These are phyloP conservation scores for Nebria brevicollis DNA, from an alignment of 2,888 invertebrate species.

Conservation along the genomic window DNA sequence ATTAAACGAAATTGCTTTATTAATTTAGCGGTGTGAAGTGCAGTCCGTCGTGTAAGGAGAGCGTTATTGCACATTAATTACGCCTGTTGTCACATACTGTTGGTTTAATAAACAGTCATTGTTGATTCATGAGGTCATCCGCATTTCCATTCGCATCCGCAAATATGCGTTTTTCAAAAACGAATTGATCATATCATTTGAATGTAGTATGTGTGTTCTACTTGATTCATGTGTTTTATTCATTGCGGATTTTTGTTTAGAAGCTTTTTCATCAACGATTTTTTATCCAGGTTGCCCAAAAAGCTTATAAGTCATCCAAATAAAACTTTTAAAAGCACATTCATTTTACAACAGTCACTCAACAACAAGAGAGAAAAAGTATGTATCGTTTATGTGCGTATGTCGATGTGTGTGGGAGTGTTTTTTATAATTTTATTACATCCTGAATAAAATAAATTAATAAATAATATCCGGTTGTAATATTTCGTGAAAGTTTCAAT, in stretches of 20 bases:
- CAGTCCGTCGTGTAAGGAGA: slow-evolving; percentile 18
- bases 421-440: no score
- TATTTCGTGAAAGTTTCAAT: no score
- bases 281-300: no score
- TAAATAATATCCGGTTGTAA: no score
- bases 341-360: no score
- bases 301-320: no score
- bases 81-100: slow-evolving; percentile 1
- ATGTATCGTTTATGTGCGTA: no score
- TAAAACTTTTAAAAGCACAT: no score
- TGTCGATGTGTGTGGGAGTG: no score
- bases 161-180: background rate
- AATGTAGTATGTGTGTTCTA: background rate
- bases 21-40: slow-evolving; percentile 25
- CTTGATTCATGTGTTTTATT: background rate
- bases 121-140: slow-evolving; percentile 26
- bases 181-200: background rate
- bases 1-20: slow-evolving; percentile 37
- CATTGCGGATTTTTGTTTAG: background rate
- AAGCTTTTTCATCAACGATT: no score
- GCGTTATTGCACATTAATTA: slow-evolving; percentile 39
- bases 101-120: slow-evolving; percentile 34
- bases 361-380: no score
- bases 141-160: background rate
- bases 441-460: no score